A percentile compares a stretch with the other conserved stretches of the same genome.
phyloP scores from a whole-genome alignment of 2,113 vertebrate genomes.

The Erpornis zantholeuca region DNA sequence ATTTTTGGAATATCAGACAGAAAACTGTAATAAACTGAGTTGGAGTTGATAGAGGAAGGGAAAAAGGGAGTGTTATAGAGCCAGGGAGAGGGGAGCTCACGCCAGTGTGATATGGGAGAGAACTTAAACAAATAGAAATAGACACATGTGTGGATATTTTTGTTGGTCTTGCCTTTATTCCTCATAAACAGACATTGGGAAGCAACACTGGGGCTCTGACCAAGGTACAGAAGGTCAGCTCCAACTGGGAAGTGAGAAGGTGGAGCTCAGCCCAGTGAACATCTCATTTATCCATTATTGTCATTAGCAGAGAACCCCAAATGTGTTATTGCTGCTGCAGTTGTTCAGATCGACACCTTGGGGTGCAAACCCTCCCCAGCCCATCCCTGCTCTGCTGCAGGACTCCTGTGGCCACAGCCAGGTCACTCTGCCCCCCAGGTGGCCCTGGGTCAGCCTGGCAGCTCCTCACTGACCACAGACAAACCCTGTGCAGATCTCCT shows the following conservation, averaged over 20 bases:
- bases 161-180: not conserved
- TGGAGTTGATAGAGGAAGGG: not conserved
- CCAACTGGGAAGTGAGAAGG: not conserved
- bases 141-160: not conserved
- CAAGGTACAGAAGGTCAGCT: not conserved
- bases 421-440: not conserved
- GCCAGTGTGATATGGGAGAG: not conserved
- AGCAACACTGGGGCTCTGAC: not conserved
- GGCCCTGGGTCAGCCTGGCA: not conserved
- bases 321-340: accelerated
- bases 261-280: not conserved
- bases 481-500: not conserved
- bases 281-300: accelerated
- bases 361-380: not conserved
- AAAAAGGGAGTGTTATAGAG: not conserved
- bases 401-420: not conserved
- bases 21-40: conserved; percentile 24
- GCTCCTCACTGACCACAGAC: accelerated
- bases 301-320: not conserved
- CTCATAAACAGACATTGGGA: not conserved
- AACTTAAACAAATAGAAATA: not conserved
- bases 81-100: not conserved
- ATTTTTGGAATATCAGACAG: conserved; percentile 45
- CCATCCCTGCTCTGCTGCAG: not conserved
- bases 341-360: accelerated